phyloP scores from a whole-genome alignment of 2,113 vertebrate species.

The Antigone vipio region DNA sequence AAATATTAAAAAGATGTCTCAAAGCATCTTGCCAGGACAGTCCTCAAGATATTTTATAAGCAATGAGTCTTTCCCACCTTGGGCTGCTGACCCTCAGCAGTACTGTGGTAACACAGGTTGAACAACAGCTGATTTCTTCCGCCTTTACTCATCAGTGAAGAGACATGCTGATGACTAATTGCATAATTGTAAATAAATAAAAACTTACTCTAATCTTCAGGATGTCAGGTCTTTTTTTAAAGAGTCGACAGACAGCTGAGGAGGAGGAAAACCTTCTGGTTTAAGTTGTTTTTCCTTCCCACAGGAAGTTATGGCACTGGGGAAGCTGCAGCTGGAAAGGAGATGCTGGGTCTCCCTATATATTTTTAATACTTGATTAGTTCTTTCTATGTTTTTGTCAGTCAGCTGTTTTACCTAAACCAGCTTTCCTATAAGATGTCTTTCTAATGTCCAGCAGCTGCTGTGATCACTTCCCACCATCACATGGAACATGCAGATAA shows the following conservation, averaged over 20 bases:
- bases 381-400: slow-evolving; percentile 26
- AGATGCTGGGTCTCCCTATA: background rate
- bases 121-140: slow-evolving; percentile 16
- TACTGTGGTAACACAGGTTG: background rate
- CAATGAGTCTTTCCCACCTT: background rate
- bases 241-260: background rate
- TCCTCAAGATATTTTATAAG: background rate
- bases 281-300: background rate
- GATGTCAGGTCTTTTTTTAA: background rate
- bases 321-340: slow-evolving; percentile 48
- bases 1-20: background rate
- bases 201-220: slow-evolving; percentile 19
- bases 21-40: background rate
- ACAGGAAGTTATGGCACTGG: background rate
- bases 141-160: background rate
- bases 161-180: slow-evolving; percentile 4
- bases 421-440: slow-evolving; percentile 29
- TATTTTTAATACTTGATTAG: slow-evolving; percentile 9
- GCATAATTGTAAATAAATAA: slow-evolving; percentile 1
- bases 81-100: background rate
- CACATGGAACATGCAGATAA: background rate
- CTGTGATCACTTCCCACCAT: slow-evolving; percentile 28
- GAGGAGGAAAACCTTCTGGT: slow-evolving; percentile 36
- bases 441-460: slow-evolving; percentile 62
- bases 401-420: slow-evolving; percentile 49